Evolutionary conservation across 2,113 vertebrate genomes (phyloP).

Genomic region (Eretmochelys imbricata): DNA sequence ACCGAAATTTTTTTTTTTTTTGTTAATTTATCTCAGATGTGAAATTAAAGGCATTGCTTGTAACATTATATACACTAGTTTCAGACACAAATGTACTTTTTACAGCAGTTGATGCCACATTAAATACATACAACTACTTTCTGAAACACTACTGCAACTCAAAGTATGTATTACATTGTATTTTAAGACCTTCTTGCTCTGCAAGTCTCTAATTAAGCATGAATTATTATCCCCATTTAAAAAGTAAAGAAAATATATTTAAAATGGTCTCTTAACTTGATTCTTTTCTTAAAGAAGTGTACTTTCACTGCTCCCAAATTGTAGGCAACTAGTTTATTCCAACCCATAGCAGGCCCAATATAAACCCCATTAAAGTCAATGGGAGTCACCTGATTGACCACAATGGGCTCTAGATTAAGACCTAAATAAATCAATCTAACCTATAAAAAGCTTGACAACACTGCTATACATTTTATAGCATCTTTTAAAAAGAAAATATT

Average conservation of each 20-base stretch:
- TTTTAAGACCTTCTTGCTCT: background rate
- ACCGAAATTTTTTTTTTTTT: too few species aligned
- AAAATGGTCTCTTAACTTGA: background rate
- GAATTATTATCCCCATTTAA: background rate
- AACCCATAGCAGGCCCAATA: fast-evolving
- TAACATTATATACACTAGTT: background rate
- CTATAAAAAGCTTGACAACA: background rate
- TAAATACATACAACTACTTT: background rate
- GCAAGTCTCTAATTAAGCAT: background rate
- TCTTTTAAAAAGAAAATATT: background rate
- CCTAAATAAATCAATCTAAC: background rate
- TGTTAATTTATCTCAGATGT: background rate
- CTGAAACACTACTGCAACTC: background rate
- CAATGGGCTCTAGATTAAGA: background rate
- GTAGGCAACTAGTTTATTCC: background rate
- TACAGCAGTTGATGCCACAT: background rate
- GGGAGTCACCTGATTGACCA: background rate
- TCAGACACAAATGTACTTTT: background rate
- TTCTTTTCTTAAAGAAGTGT: background rate
- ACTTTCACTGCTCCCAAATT: fast-evolving
- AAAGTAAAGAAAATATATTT: background rate
- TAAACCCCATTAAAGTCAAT: background rate
- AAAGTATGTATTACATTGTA: background rate
- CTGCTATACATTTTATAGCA: background rate
- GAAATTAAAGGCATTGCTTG: background rate